Percentiles rank a stretch among this genome's conserved stretches.
Conservation (phyloP, 2,113 vertebrate species). For the Myrmophylax atrothorax region DNA sequence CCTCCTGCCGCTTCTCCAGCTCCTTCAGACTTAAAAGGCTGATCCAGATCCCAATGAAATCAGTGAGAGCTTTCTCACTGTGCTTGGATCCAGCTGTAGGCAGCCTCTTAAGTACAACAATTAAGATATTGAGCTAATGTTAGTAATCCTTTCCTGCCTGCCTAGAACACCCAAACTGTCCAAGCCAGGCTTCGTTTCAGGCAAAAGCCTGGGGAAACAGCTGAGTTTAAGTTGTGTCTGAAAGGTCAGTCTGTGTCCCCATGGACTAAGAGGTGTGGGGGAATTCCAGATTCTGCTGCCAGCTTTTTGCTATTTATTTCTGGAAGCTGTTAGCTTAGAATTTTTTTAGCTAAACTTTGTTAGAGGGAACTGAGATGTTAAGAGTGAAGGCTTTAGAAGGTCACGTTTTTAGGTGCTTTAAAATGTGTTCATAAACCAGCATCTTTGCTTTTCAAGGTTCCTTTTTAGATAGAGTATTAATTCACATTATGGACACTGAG, state of each 20-base stretch:
- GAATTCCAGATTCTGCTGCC: slow-evolving; percentile 1
- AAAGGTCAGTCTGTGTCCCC: not conserved
- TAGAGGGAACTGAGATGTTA: not conserved
- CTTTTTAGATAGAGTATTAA: not conserved
- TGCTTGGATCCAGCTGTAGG: not conserved
- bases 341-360: not conserved
- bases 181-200: not conserved
- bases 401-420: not conserved
- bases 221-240: not conserved
- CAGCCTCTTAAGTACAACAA: not conserved
- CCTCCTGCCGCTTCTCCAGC: not conserved
- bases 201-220: slow-evolving; percentile 9
- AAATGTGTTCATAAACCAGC: not conserved
- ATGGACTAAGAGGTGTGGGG: not conserved
- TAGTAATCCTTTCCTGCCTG: not conserved
- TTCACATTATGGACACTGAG: not conserved
- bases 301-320: slow-evolving; percentile 13
- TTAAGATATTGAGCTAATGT: not conserved
- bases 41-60: not conserved
- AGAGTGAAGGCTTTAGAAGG: not conserved
- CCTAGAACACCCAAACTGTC: not conserved
- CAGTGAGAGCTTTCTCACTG: not conserved
- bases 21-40: not conserved
- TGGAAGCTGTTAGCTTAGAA: not conserved
- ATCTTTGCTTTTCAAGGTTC: not conserved